Conservation (phyloP, 23 tunicate species). For the Clavelina lepadiformis region DNA sequence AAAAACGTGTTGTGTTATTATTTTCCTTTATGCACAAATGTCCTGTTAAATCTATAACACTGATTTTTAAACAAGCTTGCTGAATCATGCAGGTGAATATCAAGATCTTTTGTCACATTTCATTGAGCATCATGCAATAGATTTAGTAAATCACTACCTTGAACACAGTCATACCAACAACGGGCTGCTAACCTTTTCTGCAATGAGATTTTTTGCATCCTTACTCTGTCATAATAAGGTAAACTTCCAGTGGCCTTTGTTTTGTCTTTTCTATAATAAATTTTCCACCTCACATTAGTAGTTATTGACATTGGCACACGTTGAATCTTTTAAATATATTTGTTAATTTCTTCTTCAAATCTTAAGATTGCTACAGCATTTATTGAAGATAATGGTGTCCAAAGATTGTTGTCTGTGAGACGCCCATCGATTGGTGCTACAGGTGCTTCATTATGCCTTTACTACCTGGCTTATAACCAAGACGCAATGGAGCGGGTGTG, state of each 20-base stretch:
- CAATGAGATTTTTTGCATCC: slow-evolving; percentile 68
- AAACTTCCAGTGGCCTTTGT: not conserved
- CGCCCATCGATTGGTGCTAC: slow-evolving; percentile 76
- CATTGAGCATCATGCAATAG: slow-evolving; percentile 44
- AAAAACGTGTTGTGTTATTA: no score
- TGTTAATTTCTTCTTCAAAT: not conserved
- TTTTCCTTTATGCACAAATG: no score
- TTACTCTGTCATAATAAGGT: slow-evolving; percentile 84
- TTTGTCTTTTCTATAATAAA: not conserved
- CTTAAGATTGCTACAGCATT: slow-evolving; percentile 62
- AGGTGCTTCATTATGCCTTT: slow-evolving; percentile 77
- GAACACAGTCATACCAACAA: slow-evolving; percentile 34
- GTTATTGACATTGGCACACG: not conserved
- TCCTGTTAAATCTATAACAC: no score
- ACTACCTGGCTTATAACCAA: slow-evolving; percentile 73
- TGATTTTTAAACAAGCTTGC: no score
- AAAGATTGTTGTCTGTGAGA: slow-evolving; percentile 48
- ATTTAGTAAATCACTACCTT: slow-evolving; percentile 44
- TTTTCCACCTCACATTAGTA: not conserved
- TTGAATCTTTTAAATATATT: not conserved
- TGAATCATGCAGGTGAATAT: slow-evolving; percentile 61
- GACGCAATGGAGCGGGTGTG: slow-evolving; percentile 90
- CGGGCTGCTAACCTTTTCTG: slow-evolving; percentile 56
- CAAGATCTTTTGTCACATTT: slow-evolving; percentile 73
- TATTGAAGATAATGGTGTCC: slow-evolving; percentile 64